A percentile compares a stretch with the other conserved stretches of the same genome.
These are phyloP conservation scores for Hoplostethus atlanticus DNA, from an alignment of 2,797 vertebrate genomes.

Conservation along the genomic window DNA sequence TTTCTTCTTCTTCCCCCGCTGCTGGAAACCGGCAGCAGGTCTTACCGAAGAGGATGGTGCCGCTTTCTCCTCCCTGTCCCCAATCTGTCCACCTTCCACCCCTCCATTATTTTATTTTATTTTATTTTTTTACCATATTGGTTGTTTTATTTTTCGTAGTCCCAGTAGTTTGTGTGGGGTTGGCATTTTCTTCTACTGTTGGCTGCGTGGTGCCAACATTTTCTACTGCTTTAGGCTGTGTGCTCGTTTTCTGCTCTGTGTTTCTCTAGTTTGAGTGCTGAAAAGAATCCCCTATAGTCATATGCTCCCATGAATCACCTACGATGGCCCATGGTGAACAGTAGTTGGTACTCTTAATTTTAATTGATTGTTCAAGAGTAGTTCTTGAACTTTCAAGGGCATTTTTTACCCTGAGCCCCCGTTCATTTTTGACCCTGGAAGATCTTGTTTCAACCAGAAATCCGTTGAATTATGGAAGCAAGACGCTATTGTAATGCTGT, in stretches of 20 bases:
- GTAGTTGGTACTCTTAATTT: too few relatives aligned
- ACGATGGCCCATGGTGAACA: neutral
- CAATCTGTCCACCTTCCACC: neutral
- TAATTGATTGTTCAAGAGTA: too few relatives aligned
- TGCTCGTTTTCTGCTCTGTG: neutral
- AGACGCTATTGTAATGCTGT: too few relatives aligned
- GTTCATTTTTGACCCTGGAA: too few relatives aligned
- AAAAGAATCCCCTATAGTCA: neutral
- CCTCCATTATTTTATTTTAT: too few relatives aligned
- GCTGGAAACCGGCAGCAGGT: too few relatives aligned
- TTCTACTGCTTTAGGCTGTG: neutral
- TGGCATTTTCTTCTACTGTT: neutral
- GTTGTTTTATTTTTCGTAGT: neutral
- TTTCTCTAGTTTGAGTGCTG: neutral
- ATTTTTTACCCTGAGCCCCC: too few relatives aligned
- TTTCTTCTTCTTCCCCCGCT: too few relatives aligned
- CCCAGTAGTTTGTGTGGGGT: neutral
- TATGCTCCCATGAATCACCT: conserved; percentile 16
- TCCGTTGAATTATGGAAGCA: too few relatives aligned
- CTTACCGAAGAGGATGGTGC: neutral
- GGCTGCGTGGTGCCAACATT: neutral
- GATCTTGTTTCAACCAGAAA: too few relatives aligned
- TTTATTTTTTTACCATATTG: too few relatives aligned
- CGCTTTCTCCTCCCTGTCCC: neutral
- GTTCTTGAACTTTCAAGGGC: too few relatives aligned